phyloP scores from a whole-genome alignment of 2,888 invertebrate species.

The Perizoma affinitatum region DNA sequence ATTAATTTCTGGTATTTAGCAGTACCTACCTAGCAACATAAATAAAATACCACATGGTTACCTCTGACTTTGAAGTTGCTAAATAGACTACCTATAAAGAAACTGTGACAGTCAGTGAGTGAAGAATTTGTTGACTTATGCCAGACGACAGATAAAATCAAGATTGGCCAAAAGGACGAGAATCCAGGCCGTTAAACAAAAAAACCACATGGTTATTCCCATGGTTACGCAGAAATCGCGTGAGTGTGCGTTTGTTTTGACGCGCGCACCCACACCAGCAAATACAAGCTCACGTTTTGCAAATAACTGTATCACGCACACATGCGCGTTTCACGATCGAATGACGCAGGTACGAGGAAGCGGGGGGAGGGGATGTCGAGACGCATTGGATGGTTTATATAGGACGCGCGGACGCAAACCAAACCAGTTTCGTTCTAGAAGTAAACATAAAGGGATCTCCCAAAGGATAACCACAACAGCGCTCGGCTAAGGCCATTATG shows the following conservation, averaged over 20 bases:
- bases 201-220: too few species aligned
- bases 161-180: too few species aligned
- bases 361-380: slow-evolving; percentile 42
- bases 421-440: slow-evolving; percentile 71
- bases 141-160: too few species aligned
- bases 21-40: slow-evolving; percentile 2
- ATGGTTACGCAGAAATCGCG: slow-evolving; percentile 12
- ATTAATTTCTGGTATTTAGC: neutral
- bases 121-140: too few species aligned
- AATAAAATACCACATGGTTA: slow-evolving; percentile 9
- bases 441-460: slow-evolving; percentile 67
- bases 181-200: too few species aligned
- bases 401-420: slow-evolving; percentile 58
- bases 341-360: slow-evolving; percentile 61
- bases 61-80: too few species aligned
- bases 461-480: slow-evolving; percentile 48
- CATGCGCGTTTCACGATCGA: slow-evolving; percentile 43
- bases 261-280: slow-evolving; percentile 41
- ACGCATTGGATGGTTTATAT: slow-evolving; percentile 67
- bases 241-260: slow-evolving; percentile 49
- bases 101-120: too few species aligned
- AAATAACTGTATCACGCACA: slow-evolving; percentile 34
- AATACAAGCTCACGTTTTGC: slow-evolving; percentile 36
- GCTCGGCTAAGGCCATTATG: slow-evolving; percentile 65
- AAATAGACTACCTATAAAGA: too few species aligned